Evolutionary conservation across 1,140 invertebrate genomes (phyloP).

Genomic region (Stegodyphus mimosarum): DNA sequence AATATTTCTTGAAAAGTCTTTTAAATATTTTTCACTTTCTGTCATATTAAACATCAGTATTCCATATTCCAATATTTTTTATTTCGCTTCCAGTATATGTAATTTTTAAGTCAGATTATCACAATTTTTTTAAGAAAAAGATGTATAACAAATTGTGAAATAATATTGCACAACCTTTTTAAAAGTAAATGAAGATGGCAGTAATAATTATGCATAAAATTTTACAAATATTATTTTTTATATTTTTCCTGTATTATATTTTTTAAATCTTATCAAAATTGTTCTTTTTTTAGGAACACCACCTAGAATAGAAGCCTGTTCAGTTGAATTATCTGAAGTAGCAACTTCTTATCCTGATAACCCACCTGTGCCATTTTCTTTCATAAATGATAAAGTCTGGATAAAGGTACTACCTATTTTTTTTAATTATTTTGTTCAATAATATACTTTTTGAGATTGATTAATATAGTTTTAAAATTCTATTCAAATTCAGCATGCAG

Average conservation of each 20-base stretch:
- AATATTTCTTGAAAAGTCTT: too few relatives aligned
- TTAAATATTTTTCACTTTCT: too few relatives aligned
- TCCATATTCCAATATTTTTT: too few relatives aligned
- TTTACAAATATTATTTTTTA: neutral
- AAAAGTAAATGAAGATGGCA: too few relatives aligned
- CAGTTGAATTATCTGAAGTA: slow-evolving; percentile 80
- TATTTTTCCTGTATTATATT: neutral
- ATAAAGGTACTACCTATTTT: slow-evolving; percentile 72
- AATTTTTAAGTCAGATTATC: too few relatives aligned
- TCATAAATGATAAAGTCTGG: slow-evolving; percentile 86
- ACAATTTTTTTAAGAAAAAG: too few relatives aligned
- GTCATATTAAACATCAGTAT: too few relatives aligned
- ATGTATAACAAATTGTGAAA: too few relatives aligned
- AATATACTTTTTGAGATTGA: neutral
- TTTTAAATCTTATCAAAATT: neutral
- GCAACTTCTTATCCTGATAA: slow-evolving; percentile 74
- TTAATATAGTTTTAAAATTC: neutral
- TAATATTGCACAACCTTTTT: too few relatives aligned
- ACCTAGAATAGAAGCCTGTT: slow-evolving; percentile 79
- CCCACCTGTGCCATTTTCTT: slow-evolving; percentile 86
- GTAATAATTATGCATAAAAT: neutral
- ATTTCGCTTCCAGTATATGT: too few relatives aligned
- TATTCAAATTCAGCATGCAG: too few relatives aligned
- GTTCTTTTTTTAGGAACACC: slow-evolving; percentile 78
- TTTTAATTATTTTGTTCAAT: neutral